These are phyloP conservation scores for Caenorhabditis wallacei DNA, from an alignment of 2,888 invertebrate species.

Conservation along the genomic window DNA sequence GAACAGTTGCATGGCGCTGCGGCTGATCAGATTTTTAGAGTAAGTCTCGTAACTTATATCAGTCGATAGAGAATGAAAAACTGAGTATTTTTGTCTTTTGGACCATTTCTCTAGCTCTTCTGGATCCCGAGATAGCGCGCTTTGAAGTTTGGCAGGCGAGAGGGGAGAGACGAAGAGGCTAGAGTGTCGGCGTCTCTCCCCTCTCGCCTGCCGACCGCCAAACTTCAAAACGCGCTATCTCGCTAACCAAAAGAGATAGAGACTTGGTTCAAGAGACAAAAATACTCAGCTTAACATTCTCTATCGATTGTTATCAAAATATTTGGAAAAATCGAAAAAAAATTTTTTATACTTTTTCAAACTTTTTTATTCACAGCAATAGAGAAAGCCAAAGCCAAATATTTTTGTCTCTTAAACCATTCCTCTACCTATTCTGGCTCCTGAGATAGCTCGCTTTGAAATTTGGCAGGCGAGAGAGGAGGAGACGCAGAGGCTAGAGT, in stretches of 20 bases:
- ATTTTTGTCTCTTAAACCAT: no score
- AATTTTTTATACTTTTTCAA: no score
- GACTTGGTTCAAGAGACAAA: background rate
- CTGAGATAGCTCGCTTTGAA: no score
- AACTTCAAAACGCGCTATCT: background rate
- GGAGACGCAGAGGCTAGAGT: no score
- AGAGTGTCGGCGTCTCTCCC: background rate
- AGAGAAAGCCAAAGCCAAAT: no score
- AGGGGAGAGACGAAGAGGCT: background rate
- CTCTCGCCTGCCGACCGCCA: no score
- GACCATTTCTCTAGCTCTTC: background rate
- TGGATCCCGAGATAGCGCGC: background rate
- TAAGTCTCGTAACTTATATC: background rate
- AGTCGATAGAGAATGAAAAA: background rate
- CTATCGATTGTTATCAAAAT: background rate
- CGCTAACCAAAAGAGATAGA: background rate
- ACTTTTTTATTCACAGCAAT: no score
- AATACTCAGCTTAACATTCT: background rate
- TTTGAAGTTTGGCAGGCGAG: background rate
- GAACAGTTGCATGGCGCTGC: conserved; percentile 43
- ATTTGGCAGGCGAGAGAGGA: no score
- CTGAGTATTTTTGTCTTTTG: background rate
- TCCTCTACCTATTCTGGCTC: no score
- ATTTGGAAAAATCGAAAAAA: background rate
- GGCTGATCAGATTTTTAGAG: conserved; percentile 54